Base-by-base conservation (phyloP, 2,797 vertebrate genomes). In the Acipenser oxyrinchus region DNA sequence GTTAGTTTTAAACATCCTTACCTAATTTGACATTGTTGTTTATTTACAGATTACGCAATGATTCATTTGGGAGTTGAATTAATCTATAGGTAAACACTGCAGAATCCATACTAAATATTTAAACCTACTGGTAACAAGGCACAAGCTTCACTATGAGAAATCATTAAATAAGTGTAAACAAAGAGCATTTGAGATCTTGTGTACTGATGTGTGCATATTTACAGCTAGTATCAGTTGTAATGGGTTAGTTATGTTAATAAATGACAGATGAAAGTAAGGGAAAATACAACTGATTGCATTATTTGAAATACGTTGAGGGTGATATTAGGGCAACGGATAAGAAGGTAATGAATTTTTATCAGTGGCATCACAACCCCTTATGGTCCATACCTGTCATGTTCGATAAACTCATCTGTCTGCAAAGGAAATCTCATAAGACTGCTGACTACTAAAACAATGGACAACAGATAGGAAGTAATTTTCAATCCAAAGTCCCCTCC, bases 401-500 rank as follows among this genome's bases (percentile, higher is more conserved):
- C 75, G 68, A 23, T 70, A 60, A 71, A 15, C 60, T 70, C 50
- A 67, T 78, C 70, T 64, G 81, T 78, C 49, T 49, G 53, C 6
- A 65, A 15, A 70, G 85, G 58, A 3, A 66, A 13, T 66, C 74
- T 84, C 66, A 86, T 73, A 72, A 84, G 64, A 59, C 75, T 80
- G 75, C 71, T 81, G 71, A 90, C 79, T 68, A 85, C 68, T 79
- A 79, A 73, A 15, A 90, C 65, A 75, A 78, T 85, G 64, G 70
- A 87, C 61, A 89, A 66, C 67, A 91, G 76, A 64, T 79, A 82
- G 1, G 70, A 49, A 0, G 84, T 23, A 37, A 65, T 74, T 52
- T 81, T 73, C 23, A 78, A 66, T 11, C 75, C 75, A 2, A 74
- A 76, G 11, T 65, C 64, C 63, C 69, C 55, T 69, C 69, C 52